Evolutionary conservation across 2,888 invertebrate species (phyloP).

Genomic region (Harpalus rufipes): DNA sequence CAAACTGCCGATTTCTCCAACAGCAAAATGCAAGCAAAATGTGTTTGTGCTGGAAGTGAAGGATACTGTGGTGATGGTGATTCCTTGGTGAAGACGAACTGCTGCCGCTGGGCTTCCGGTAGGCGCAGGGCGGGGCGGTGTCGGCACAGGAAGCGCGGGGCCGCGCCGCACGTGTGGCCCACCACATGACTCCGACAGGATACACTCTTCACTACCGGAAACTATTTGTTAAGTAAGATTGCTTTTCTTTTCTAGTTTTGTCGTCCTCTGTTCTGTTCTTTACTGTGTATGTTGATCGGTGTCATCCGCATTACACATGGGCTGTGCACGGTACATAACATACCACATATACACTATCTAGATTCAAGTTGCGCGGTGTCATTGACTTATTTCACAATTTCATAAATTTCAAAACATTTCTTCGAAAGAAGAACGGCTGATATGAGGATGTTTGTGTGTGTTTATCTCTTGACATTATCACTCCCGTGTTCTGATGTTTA

Average conservation of each 20-base stretch:
- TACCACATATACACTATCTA: conserved; percentile 1
- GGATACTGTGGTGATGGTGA: not conserved
- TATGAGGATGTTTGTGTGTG: conserved; percentile 32
- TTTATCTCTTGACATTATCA: conserved; percentile 55
- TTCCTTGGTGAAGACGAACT: not conserved
- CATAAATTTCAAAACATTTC: conserved; percentile 50
- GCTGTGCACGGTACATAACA: not conserved
- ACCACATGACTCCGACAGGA: conserved; percentile 73
- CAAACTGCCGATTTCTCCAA: not conserved
- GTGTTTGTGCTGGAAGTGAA: no score
- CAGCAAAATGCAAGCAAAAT: no score
- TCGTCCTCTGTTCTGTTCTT: conserved; percentile 39
- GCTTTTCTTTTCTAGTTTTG: conserved; percentile 60
- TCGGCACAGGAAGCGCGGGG: conserved; percentile 67
- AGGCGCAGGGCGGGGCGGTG: conserved; percentile 37
- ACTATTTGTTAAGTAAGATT: conserved; percentile 72
- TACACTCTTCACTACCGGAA: conserved; percentile 73
- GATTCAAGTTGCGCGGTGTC: conserved; percentile 33
- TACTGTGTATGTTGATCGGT: conserved; percentile 13
- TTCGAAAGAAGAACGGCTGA: conserved; percentile 20
- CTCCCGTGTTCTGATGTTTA: conserved; percentile 18
- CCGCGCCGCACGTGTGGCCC: conserved; percentile 72
- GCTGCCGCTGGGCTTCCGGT: conserved; percentile 8
- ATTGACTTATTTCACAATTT: conserved; percentile 53
- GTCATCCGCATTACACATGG: conserved; percentile 30